Base-by-base conservation (phyloP, 1,140 invertebrate genomes). In the Scylla paramamosain region DNA sequence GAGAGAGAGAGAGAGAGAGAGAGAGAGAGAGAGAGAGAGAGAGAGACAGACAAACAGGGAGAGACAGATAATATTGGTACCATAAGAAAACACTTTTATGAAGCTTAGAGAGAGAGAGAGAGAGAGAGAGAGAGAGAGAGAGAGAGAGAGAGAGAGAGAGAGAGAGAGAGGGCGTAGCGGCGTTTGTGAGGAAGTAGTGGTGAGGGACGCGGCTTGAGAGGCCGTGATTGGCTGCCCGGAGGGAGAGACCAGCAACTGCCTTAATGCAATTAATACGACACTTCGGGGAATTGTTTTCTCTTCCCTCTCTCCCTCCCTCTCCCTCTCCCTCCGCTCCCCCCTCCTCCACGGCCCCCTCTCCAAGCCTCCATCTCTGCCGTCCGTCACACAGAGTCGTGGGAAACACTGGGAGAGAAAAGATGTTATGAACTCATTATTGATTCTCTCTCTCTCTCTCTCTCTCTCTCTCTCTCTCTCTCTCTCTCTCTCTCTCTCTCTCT, bases 241-340 rank as follows among this genome's bases (percentile, higher is more conserved):
- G 88, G 88, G 88, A 83, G 93, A 91, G 59, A 91, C 32, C 32
- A 91, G 88, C 87, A 91, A 94, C 67, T 77, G 86, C 39, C 93
- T 84, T 90, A 91, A 94, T 94, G 87, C 93, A 94, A 94, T 94
- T 94, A 94, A 90, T 59, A 94, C 86, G 93, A 89, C 93, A 89
- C 86, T 94, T 94, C 39, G 84, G 93, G 93, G 86, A 83, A 83
- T 94, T 92, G 90, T 52, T 86, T 59, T 45, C 90, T 48, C 89
- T 88, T 83, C 91, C 45, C 86, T 92, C 31, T 45, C 25, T 25
- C 89, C 46, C 89, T 6, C 39, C 6, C 39, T 39, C 39, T 6
- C 67, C 1, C 67, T 77, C 52, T 59, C 67, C 39, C 10, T 6
- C 39, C 14, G 12, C 39, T 29, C 20, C 16, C 89, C 20, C 67